phyloP scores from a whole-genome alignment of 2,113 vertebrate species.

The Narcine bancroftii region DNA sequence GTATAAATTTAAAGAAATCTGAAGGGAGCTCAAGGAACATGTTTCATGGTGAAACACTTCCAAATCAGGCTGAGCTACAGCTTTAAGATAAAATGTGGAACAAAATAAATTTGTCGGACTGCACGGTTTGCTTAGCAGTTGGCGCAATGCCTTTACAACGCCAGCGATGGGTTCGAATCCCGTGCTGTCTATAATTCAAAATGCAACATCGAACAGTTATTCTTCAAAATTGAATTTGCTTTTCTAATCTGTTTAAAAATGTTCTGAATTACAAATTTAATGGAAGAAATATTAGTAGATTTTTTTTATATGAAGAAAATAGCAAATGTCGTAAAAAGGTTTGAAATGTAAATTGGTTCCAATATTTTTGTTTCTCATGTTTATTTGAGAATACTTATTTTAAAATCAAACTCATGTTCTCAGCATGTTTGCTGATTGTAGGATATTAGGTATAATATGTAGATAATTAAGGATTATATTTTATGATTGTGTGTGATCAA shows the following conservation, averaged over 20 bases:
- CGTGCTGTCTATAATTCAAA: too few relatives aligned
- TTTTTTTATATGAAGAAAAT: not conserved
- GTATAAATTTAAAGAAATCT: not conserved
- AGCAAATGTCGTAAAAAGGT: not conserved
- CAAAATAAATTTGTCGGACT: not conserved
- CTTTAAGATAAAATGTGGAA: not conserved
- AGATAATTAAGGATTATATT: too few relatives aligned
- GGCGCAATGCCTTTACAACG: too few relatives aligned
- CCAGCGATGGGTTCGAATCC: too few relatives aligned
- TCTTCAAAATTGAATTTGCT: too few relatives aligned
- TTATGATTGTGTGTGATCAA: too few relatives aligned
- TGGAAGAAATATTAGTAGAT: too few relatives aligned
- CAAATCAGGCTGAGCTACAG: not conserved
- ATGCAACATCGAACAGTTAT: too few relatives aligned
- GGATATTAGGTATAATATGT: too few relatives aligned
- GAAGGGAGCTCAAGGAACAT: not conserved
- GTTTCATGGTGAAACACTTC: not conserved
- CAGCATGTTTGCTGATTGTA: too few relatives aligned
- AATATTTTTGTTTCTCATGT: not conserved
- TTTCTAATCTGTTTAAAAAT: not conserved
- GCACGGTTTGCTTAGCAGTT: too few relatives aligned
- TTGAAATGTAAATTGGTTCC: not conserved
- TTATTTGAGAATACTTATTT: not conserved
- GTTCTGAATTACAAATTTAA: not conserved
- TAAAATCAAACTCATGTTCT: too few relatives aligned